Conservation (phyloP, 2,797 vertebrate genomes). For the Xenentodon cancila region DNA sequence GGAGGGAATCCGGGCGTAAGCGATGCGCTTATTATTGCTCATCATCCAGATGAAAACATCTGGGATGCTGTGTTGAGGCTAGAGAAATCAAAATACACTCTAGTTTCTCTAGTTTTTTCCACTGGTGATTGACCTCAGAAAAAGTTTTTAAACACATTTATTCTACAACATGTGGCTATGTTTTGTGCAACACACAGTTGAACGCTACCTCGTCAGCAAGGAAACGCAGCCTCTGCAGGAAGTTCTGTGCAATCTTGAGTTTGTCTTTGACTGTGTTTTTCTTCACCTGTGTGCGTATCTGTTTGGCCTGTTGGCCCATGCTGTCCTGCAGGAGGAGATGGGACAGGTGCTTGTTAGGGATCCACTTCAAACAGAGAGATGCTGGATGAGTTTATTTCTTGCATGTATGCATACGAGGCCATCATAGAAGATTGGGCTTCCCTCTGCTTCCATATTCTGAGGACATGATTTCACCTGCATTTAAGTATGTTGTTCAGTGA, state of each 20-base stretch:
- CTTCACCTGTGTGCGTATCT: slow-evolving; percentile 92
- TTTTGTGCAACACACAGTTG: too few species aligned
- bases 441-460: too few species aligned
- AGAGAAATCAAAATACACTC: neutral
- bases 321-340: slow-evolving; percentile 83
- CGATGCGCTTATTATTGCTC: slow-evolving; percentile 93
- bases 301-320: slow-evolving; percentile 91
- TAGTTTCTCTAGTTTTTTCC: neutral
- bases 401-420: too few species aligned
- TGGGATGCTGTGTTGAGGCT: slow-evolving; percentile 97
- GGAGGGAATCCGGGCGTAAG: slow-evolving; percentile 91
- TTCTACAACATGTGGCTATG: neutral
- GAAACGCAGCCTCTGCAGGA: slow-evolving; percentile 94
- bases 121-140: neutral
- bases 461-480: too few species aligned
- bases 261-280: slow-evolving; percentile 92
- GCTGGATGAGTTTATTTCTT: neutral
- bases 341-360: neutral
- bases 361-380: too few species aligned
- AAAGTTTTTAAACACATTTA: neutral
- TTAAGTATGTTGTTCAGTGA: too few species aligned
- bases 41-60: slow-evolving; percentile 98
- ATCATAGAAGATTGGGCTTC: too few species aligned
- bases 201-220: slow-evolving; percentile 90
- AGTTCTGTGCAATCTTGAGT: slow-evolving; percentile 90